Evolutionary conservation across 1,140 invertebrate species (phyloP), one percentile per base, ranked within the genome.

Genomic region (Brachionus paranguensis): DNA sequence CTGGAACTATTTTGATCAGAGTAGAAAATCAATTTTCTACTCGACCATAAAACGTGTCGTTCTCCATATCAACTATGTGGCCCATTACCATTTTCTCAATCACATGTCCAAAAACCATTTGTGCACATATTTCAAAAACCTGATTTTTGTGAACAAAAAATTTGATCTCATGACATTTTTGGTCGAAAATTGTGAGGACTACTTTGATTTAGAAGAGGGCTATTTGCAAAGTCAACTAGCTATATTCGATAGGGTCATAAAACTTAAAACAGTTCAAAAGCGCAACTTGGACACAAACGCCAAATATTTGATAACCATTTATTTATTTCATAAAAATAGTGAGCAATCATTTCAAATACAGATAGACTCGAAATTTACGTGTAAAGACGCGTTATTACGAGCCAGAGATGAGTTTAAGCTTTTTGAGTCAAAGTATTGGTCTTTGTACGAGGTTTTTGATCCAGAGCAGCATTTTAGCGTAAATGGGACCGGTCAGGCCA

Each of bases 271-370:
- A 60, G 53, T 60, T 60, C 53, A 60, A 60, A 60, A 60, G 53
- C 53, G 53, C 4, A 60, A 41, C 10, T 68, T 60, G n/a, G 64
- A 60, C 12, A 43, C 53, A 64, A 68, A 81, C 14, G 27, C n/a
- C 17, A 81, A 81, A 20, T 81, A 20, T 41, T 24, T 81, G 20
- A 68, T 81, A 14, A 81, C 53, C 12, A 64, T 81, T 17, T 68
- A 64, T 24, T 50, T 81, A 68, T 68, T 64, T 81, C 78, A 81
- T 68, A 81, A 81, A 24, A 33, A 81, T 47, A 81, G 78, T 33
- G 64, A 68, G 20, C 53, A 81, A 64, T 64, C 53, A 4, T 81
- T 81, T 68, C 78, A 81, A 37, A 17, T 81, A 29, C 53, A 60
- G 24, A 64, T 81, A 37, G 78, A 81, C 12, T 20, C 50, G 11